These are phyloP conservation scores for Azemiops feae DNA, from an alignment of 2,113 vertebrate genomes.

Conservation along the genomic window DNA sequence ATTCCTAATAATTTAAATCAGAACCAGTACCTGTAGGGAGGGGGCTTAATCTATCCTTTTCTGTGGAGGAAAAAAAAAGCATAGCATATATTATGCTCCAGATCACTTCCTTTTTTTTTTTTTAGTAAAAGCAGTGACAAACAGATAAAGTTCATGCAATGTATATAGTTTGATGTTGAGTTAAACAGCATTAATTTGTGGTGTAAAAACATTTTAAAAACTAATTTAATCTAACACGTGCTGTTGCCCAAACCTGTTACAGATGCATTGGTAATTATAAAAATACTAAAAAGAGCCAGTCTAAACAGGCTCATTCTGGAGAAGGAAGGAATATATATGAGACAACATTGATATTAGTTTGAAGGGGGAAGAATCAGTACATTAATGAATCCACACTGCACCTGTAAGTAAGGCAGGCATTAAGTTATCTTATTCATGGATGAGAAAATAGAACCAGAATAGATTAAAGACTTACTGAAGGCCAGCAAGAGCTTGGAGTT, in stretches of 20 bases:
- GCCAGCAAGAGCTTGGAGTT: neutral
- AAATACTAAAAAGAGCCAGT: neutral
- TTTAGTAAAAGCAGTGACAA: neutral
- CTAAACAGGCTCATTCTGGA: neutral
- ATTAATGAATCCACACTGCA: neutral
- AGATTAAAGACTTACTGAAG: slow-evolving; percentile 13
- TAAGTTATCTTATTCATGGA: slow-evolving; percentile 8
- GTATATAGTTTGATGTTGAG: neutral
- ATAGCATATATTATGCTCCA: neutral
- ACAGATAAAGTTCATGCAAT: neutral
- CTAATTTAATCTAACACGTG: neutral
- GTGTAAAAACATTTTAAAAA: neutral
- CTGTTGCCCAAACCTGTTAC: neutral
- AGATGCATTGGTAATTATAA: neutral
- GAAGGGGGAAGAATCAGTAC: neutral
- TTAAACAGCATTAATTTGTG: neutral
- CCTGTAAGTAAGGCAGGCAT: neutral
- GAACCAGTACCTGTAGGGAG: neutral
- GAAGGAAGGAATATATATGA: neutral
- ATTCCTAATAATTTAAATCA: neutral
- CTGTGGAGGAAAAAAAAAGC: neutral
- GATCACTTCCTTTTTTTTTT: neutral
- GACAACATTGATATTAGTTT: neutral
- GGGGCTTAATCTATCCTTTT: neutral
- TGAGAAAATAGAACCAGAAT: neutral